Percentiles rank a stretch among this genome's conserved stretches.
phyloP scores from a whole-genome alignment of 2,888 invertebrate species.

The Masnerella sp. region DNA sequence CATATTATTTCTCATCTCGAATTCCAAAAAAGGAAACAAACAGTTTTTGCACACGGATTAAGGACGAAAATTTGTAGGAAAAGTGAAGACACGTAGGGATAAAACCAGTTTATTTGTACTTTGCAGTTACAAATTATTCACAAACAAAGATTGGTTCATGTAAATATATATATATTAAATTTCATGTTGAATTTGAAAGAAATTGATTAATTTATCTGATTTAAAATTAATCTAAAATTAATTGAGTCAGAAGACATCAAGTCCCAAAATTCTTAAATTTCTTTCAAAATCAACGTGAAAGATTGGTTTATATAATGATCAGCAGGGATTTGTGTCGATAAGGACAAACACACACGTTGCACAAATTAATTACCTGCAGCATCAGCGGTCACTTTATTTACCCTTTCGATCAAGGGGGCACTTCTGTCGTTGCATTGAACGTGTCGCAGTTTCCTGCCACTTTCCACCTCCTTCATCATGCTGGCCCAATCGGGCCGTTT shows the following conservation, averaged over 20 bases:
- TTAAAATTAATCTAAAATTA: too few relatives aligned
- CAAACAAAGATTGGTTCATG: slow-evolving; percentile 23
- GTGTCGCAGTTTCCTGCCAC: slow-evolving; percentile 87
- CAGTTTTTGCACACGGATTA: not conserved
- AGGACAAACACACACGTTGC: not conserved
- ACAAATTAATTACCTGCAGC: slow-evolving; percentile 67
- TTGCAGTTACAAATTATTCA: slow-evolving; percentile 29
- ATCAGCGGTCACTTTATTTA: slow-evolving; percentile 74
- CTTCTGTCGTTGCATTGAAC: slow-evolving; percentile 90
- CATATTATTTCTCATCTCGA: too few relatives aligned
- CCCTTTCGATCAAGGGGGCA: slow-evolving; percentile 75
- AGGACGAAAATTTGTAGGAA: slow-evolving; percentile 16
- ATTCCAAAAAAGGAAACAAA: too few relatives aligned
- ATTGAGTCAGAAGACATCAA: too few relatives aligned
- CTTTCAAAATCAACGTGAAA: too few relatives aligned
- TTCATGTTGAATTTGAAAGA: too few relatives aligned
- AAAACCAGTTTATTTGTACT: slow-evolving; percentile 34
- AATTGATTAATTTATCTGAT: too few relatives aligned
- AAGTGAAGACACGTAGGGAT: slow-evolving; percentile 25
- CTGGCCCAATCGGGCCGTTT: slow-evolving; percentile 92
- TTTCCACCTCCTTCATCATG: slow-evolving; percentile 95
- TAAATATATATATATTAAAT: slow-evolving; percentile 11
- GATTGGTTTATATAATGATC: slow-evolving; percentile 15
- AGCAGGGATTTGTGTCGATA: slow-evolving; percentile 2
- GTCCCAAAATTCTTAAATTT: too few relatives aligned